A percentile compares a stretch with the other conserved stretches of the same genome.
phyloP scores from a whole-genome alignment of 2,797 vertebrate species.

The Xerus rutilus region DNA sequence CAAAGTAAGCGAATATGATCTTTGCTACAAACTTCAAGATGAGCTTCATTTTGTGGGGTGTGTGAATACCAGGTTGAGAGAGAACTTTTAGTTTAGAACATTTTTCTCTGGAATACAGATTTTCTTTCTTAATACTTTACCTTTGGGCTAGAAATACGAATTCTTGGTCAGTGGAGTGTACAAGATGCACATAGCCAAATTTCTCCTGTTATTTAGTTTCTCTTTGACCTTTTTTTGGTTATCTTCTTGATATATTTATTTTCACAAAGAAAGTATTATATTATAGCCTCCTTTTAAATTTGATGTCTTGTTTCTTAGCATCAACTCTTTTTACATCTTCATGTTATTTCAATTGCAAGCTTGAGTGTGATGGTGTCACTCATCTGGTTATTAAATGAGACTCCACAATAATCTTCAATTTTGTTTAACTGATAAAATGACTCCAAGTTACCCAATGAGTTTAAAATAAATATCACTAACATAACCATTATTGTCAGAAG shows the following conservation, averaged over 20 bases:
- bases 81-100: background rate
- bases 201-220: slow-evolving; percentile 19
- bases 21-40: background rate
- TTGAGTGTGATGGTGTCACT: background rate
- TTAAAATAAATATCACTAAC: slow-evolving; percentile 34
- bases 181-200: background rate
- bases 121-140: slow-evolving; percentile 42
- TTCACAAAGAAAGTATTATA: background rate
- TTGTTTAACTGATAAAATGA: slow-evolving; percentile 15
- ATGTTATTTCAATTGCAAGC: slow-evolving; percentile 8
- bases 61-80: slow-evolving; percentile 2
- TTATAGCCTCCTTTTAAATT: background rate
- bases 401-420: background rate
- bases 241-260: background rate
- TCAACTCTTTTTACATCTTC: background rate
- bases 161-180: background rate
- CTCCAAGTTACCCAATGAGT: background rate
- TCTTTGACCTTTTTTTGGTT: background rate
- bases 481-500: background rate
- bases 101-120: background rate
- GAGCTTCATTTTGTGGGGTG: background rate
- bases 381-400: background rate
- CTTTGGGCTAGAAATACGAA: background rate
- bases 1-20: slow-evolving; percentile 1
- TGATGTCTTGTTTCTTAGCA: background rate